Evolutionary conservation across 2,888 invertebrate species (phyloP).

Genomic region (Lochmaea capreae): DNA sequence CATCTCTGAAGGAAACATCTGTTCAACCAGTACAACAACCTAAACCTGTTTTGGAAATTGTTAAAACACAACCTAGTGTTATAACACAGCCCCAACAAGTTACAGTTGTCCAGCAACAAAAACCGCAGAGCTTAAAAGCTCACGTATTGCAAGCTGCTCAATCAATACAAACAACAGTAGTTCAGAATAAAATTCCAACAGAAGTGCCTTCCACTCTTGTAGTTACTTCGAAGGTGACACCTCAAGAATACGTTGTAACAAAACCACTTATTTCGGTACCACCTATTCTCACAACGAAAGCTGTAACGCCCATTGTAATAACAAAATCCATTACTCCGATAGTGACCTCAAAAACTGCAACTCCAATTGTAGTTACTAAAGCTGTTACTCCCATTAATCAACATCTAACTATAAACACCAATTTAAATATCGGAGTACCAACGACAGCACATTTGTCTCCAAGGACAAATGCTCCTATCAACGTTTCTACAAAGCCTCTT

Average conservation of each 20-base stretch:
- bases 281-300: constrained; percentile 32
- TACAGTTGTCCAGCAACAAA: constrained; percentile 56
- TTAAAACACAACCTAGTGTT: constrained; percentile 39
- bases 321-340: constrained; percentile 37
- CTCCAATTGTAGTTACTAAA: constrained; percentile 39
- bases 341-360: constrained; percentile 32
- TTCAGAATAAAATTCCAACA: constrained; percentile 31
- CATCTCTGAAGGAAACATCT: not conserved
- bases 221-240: constrained; percentile 19
- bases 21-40: constrained; percentile 10
- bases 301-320: constrained; percentile 29
- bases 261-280: constrained; percentile 37
- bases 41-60: constrained; percentile 31
- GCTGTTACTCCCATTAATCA: constrained; percentile 56
- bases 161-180: constrained; percentile 46
- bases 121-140: constrained; percentile 72
- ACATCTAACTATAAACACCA: constrained; percentile 60
- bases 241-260: constrained; percentile 32
- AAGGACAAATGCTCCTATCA: constrained; percentile 50
- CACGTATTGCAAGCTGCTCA: constrained; percentile 69
- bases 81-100: constrained; percentile 49
- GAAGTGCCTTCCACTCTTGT: constrained; percentile 12
- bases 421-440: constrained; percentile 53
- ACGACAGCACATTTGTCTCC: constrained; percentile 59
- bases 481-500: constrained; percentile 48